Base-by-base conservation (phyloP, 2,797 vertebrate genomes). In the Saxicola maurus region DNA sequence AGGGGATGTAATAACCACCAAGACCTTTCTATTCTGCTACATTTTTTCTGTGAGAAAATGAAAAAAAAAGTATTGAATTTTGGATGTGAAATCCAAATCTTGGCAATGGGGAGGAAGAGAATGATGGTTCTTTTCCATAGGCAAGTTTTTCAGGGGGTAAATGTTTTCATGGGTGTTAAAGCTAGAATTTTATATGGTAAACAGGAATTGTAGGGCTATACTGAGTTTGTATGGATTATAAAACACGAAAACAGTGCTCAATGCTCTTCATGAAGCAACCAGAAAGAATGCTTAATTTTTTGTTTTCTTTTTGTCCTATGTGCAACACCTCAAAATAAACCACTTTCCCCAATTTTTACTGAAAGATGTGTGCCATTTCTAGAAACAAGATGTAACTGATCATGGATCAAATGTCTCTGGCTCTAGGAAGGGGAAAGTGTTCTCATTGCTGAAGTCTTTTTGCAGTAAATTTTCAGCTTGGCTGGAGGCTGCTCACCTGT, bases 211-310 rank as follows among this genome's bases (percentile, higher is more conserved):
- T 43, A 83, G 62, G 19, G 66, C 38, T 90, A 37, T 89, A 75
- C 31, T 21, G 19, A 88, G 9, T 66, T 86, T 92, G 79, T 40
- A 46, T 12, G 55, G 87, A 86, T 4, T 21, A 19, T 19, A 60
- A 94, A 69, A 55, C 46, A 86, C 42, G 51, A 86, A 93, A 87
- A 69, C 42, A 24, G 31, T 82, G 37, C 77, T 96, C 74, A 77
- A 5, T 61, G 80, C 28, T 92, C 71, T 67, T 86, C 19, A 49
- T 85, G 42, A 69, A 48, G 77, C 94, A 94, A 92, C 17, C 51
- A 84, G 69, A 82, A 91, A 55, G 24, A 82, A 78, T 25, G 64
- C 33, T 90, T 46, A 55, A 20, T 91, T 93, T 60, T 60, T 9
- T 18, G 6, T 86, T 92, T 71, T 53, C 61, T 52, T 38, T 87